Evolutionary conservation across 2,888 invertebrate genomes (phyloP), one percentile per base, ranked within the genome.

Genomic region (Elysia crispata): DNA sequence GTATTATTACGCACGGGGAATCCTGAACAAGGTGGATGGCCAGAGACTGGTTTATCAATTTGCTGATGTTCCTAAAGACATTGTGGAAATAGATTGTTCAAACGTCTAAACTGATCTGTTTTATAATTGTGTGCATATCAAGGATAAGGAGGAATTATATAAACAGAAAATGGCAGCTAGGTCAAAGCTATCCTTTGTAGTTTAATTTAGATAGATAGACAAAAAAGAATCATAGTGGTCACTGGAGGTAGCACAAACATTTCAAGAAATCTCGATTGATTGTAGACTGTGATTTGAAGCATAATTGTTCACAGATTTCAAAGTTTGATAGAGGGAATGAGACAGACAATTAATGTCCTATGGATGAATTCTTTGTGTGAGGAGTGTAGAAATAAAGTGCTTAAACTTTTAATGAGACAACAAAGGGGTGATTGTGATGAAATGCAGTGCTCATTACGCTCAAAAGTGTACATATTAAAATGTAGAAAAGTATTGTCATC

Each of bases 11-110:
- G 99, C 99, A 93, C 95, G 99, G 86, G 99, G 99, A 86, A 99
- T 99, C 92, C 94, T 99, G 88, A 99, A 99, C 88, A 99, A 99
- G 94, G 99, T 99, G 83, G 99, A 99, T 93, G 99, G 99, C 30
- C 99, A 99, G 93, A 94, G 99, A 86, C 95, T 99, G 89, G 99
- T 99, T 82, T 99, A 99, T 94, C 98, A 99, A 94, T 99, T 99
- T 94, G 98, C 99, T 85, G 98, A 99, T 93, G 98, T 99, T 91
- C 99, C 99, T 91, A 98, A 98, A 94, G 97, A 98, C 93, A 98
- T 98, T 91, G 95, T 98, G 85, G 98, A 98, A 94, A 98, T 98
- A 91, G 98, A 98, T 94, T 98, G 98, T 93, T 84, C 84, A 20
- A 84, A 81, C 75, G 84, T 80, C 60, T 88, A 41, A 41, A 41